A percentile compares a stretch with the other conserved stretches of the same genome.
Conservation (phyloP, 2,113 vertebrate genomes). For the Anguilla rostrata region DNA sequence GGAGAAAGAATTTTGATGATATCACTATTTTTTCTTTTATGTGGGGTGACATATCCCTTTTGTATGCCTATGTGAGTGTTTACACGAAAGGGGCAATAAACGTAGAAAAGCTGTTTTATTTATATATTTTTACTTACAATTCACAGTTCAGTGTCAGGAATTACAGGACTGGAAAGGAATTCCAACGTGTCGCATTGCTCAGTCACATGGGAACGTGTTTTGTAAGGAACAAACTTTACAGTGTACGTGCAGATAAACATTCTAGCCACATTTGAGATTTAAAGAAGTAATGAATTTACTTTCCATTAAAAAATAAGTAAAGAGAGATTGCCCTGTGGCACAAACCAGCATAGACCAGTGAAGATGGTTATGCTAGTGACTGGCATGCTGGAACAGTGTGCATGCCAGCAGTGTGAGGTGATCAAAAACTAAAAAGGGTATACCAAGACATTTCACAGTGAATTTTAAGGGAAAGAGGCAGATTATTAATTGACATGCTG, state of each 20-base stretch:
- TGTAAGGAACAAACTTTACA: background rate
- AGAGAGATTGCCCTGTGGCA: background rate
- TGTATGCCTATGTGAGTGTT: background rate
- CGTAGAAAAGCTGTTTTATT: background rate
- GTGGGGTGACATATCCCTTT: background rate
- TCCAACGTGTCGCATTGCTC: background rate
- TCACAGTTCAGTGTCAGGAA: background rate
- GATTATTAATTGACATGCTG: background rate
- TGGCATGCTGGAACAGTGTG: no score
- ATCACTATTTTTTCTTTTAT: background rate
- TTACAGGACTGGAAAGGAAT: background rate
- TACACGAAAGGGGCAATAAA: background rate
- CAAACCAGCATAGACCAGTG: no score
- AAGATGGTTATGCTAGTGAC: no score
- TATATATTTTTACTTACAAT: background rate
- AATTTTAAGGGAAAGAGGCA: background rate
- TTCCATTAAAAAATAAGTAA: background rate
- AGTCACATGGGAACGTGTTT: background rate
- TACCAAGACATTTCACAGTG: background rate
- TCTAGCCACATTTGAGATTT: background rate
- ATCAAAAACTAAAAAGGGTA: background rate
- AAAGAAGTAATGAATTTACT: background rate
- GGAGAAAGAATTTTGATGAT: constrained; percentile 25
- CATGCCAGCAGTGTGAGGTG: background rate
- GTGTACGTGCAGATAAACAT: background rate